These are phyloP conservation scores for Ophion ventricosus DNA, from an alignment of 2,888 invertebrate genomes.

Conservation along the genomic window DNA sequence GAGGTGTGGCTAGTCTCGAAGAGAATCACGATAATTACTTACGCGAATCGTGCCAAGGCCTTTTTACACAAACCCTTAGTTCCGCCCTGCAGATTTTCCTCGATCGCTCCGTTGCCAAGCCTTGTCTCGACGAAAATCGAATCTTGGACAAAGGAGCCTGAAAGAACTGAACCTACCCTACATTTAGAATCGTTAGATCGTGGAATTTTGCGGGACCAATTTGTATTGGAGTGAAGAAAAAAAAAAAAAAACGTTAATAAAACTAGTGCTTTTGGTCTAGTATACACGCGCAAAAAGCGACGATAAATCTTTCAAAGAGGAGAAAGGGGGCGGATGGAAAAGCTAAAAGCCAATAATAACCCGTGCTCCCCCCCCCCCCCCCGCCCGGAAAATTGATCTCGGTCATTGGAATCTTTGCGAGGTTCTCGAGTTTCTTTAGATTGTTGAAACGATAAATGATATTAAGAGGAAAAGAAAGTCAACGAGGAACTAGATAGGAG, in stretches of 20 bases:
- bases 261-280: slow-evolving; percentile 13
- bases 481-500: background rate
- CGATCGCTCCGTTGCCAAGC: slow-evolving; percentile 41
- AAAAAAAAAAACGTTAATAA: slow-evolving; percentile 33
- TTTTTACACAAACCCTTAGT: slow-evolving; percentile 61
- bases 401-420: no score
- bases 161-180: slow-evolving; percentile 62
- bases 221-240: slow-evolving; percentile 65
- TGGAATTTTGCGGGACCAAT: slow-evolving; percentile 76
- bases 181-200: slow-evolving; percentile 65
- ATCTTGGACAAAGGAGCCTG: slow-evolving; percentile 44
- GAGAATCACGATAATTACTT: background rate
- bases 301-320: background rate
- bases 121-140: background rate
- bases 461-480: no score
- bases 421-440: no score
- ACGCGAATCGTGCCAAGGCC: slow-evolving; percentile 65
- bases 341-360: no score
- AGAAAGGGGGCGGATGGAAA: background rate
- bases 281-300: slow-evolving; percentile 3
- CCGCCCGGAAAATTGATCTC: no score
- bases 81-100: slow-evolving; percentile 62
- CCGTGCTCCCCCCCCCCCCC: no score
- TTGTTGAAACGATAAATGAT: no score
- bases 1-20: slow-evolving; percentile 3